phyloP scores from a whole-genome alignment of 2,888 invertebrate species.

The Patella caerulea region DNA sequence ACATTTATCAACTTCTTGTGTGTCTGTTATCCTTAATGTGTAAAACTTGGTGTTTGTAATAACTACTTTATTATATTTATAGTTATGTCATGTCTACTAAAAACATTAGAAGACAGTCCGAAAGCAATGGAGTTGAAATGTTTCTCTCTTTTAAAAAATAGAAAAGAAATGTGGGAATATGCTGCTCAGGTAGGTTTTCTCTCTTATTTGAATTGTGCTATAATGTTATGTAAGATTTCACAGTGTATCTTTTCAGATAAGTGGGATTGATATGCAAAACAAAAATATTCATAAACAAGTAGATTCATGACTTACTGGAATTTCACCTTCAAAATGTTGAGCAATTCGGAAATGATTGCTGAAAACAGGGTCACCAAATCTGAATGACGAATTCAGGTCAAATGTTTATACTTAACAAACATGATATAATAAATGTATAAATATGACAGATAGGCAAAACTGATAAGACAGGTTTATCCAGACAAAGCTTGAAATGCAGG shows the following conservation, averaged over 20 bases:
- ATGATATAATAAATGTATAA: background rate
- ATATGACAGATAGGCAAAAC: background rate
- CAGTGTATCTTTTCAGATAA: too few species aligned
- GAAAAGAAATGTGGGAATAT: conserved; percentile 92
- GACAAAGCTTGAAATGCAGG: background rate
- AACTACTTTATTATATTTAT: conserved; percentile 69
- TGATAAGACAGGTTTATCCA: conserved; percentile 8
- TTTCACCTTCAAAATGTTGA: too few species aligned
- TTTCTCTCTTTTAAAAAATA: conserved; percentile 82
- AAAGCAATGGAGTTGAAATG: conserved; percentile 84
- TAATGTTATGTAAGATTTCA: too few species aligned
- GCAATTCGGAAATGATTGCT: too few species aligned
- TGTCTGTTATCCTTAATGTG: conserved; percentile 69
- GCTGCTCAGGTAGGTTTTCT: conserved; percentile 76
- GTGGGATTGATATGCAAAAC: too few species aligned
- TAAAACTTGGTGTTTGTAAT: conserved; percentile 91
- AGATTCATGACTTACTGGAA: too few species aligned
- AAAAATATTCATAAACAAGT: too few species aligned
- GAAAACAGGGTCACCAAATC: too few species aligned
- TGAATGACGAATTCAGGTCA: too few species aligned
- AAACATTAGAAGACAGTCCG: conserved; percentile 75
- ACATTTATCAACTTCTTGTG: too few species aligned
- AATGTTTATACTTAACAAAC: too few species aligned
- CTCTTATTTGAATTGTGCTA: too few species aligned
- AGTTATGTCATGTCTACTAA: conserved; percentile 72